Evolutionary conservation across 1,140 invertebrate species (phyloP), one percentile per base, ranked within the genome.

Genomic region (Orchesella cincta): DNA sequence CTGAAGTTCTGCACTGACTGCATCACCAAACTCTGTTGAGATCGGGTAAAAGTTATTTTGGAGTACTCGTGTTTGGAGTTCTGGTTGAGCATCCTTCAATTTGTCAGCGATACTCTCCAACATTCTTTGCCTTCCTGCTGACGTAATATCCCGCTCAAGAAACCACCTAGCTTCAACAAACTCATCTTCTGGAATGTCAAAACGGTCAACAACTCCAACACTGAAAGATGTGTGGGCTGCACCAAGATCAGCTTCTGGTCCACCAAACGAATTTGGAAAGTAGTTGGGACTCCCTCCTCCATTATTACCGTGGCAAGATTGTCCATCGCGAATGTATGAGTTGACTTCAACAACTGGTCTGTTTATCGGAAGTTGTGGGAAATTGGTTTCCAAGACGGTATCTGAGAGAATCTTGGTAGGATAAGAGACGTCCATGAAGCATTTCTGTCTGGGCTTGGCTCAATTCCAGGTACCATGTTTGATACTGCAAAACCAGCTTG

Each of bases 401-500:
- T 67, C 88, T 86, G 80, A 91, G 90, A 8, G 91, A 90, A 83
- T 91, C 91, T n/a, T 85, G 85, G 84, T 91, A 91, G 0, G 89
- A 87, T 83, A 90, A 91, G 33, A 91, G 82, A 74, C 90, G 86
- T 67, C 89, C 90, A 86, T 88, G 87, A 67, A 91, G 84, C 90
- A 91, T 91, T n/a, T 83, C 90, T 90, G 81, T 91, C 90, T 1
- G 89, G 90, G 35, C 85, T 86, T 64, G 87, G 83, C 79, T 89
- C 83, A 76, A 91, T 89, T 23, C 90, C 90, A 39, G 95, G 95
- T 73, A 96, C 90, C 86, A 99, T 83, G 84, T 98, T 93, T 31
- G 94, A 90, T 0, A 96, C 96, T 83, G 91, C 92, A 85, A 98
- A 98, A 1, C 96, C 96, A 73, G 94, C 87, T 87, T 99, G 97